Conservation (phyloP, 2,888 invertebrate genomes). For the Sesia bembeciformis region DNA sequence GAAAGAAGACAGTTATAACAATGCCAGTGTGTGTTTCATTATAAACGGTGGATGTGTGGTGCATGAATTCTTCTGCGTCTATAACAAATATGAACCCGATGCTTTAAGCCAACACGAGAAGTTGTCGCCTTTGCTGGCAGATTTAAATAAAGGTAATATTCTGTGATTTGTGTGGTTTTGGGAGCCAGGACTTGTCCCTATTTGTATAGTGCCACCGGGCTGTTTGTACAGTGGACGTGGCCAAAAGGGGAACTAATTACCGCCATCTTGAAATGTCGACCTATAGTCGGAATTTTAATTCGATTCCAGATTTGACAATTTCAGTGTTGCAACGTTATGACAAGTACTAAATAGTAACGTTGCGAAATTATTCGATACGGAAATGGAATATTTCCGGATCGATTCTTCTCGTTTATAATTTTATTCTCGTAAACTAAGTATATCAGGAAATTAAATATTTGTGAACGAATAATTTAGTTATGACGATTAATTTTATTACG, state of each 20-base stretch:
- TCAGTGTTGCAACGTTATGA: too few species aligned
- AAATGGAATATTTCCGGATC: too few species aligned
- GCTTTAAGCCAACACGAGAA: constrained; percentile 38
- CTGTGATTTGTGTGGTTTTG: background rate
- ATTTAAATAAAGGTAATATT: constrained; percentile 52
- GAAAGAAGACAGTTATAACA: constrained; percentile 29
- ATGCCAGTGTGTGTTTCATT: constrained; percentile 29
- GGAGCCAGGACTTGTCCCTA: background rate
- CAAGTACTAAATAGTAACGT: too few species aligned
- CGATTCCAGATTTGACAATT: too few species aligned
- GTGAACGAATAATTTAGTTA: too few species aligned
- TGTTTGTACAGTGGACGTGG: background rate
- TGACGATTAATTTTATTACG: too few species aligned
- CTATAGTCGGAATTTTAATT: too few species aligned
- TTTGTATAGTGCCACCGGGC: background rate
- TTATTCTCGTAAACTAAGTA: too few species aligned
- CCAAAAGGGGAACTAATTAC: background rate
- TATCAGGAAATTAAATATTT: too few species aligned
- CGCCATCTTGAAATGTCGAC: too few species aligned
- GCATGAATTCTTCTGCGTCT: constrained; percentile 45
- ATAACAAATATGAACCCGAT: constrained; percentile 45
- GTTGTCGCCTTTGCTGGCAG: constrained; percentile 32
- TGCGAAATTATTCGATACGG: too few species aligned
- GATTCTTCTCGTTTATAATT: too few species aligned
- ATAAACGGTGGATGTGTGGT: constrained; percentile 48